Conservation (phyloP, 1,140 invertebrate species). For the Drosophila repleta region DNA sequence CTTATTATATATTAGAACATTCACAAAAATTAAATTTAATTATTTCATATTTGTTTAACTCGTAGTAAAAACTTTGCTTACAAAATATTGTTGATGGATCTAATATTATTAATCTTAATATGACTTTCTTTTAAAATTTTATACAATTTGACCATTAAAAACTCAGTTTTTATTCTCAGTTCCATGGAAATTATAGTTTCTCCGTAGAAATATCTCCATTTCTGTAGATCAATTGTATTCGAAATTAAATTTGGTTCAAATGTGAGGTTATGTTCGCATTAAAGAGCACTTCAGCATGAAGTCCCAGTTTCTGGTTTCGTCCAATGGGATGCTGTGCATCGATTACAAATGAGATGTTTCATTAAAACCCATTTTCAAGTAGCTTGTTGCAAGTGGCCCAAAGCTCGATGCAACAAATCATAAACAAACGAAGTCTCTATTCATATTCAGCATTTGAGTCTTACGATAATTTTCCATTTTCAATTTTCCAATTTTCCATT, state of each 20-base stretch:
- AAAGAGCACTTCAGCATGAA: conserved; percentile 5
- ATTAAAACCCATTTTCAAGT: conserved; percentile 47
- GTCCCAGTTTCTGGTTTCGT: conserved; percentile 7
- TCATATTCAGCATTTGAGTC: conserved; percentile 33
- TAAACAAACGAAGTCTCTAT: conserved; percentile 34
- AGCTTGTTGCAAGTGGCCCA: conserved; percentile 30
- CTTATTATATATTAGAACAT: no score
- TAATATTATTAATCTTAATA: no score
- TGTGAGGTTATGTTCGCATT: conserved; percentile 21
- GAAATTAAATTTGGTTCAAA: background rate
- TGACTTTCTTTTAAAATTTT: no score
- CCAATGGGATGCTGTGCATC: conserved; percentile 16
- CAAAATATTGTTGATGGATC: no score
- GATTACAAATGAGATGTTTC: conserved; percentile 30
- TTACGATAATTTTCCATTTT: conserved; percentile 26
- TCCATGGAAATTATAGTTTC: no score
- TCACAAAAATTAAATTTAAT: no score
- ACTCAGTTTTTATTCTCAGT: no score
- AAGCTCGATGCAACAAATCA: conserved; percentile 11
- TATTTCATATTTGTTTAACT: no score
- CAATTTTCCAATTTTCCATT: conserved; percentile 1
- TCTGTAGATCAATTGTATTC: background rate
- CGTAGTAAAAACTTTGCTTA: no score
- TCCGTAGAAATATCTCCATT: no score
- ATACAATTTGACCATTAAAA: no score